Conservation (phyloP, 1,140 invertebrate species). For the Drosophila ercepeae region DNA sequence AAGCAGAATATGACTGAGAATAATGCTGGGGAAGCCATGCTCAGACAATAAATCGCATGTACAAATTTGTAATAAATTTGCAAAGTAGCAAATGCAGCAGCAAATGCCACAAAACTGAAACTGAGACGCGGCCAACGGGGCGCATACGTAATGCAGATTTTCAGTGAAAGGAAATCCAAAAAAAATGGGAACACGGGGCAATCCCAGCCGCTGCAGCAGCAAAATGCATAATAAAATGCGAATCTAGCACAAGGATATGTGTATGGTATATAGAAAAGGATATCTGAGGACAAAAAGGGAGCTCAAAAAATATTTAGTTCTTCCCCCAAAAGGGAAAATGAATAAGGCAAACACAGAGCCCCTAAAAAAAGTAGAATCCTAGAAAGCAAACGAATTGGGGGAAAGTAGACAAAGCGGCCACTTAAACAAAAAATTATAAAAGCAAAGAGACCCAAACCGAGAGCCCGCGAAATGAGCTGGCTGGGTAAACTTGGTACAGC, state of each 20-base stretch:
- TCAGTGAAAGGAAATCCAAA: slow-evolving; percentile 15
- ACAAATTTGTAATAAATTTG: slow-evolving; percentile 82
- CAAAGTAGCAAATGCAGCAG: slow-evolving; percentile 80
- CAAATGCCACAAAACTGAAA: slow-evolving; percentile 46
- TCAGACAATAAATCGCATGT: slow-evolving; percentile 79
- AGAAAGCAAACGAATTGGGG: slow-evolving; percentile 42
- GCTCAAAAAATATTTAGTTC: slow-evolving; percentile 38
- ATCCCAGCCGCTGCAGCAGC: slow-evolving; percentile 13
- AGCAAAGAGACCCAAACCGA: slow-evolving; percentile 35
- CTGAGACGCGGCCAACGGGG: slow-evolving; percentile 44
- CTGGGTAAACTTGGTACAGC: slow-evolving; percentile 26
- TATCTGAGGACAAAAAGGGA: slow-evolving; percentile 47
- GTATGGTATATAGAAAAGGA: slow-evolving; percentile 37
- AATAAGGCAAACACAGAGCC: slow-evolving; percentile 46
- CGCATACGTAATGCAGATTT: slow-evolving; percentile 75
- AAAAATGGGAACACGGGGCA: slow-evolving; percentile 19
- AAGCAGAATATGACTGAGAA: slow-evolving; percentile 56
- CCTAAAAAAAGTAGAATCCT: slow-evolving; percentile 36
- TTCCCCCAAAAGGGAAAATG: slow-evolving; percentile 31
- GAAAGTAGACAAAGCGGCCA: slow-evolving; percentile 58
- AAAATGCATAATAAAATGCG: slow-evolving; percentile 71
- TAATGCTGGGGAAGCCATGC: slow-evolving; percentile 38
- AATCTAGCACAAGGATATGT: slow-evolving; percentile 71
- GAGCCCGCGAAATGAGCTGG: slow-evolving; percentile 26
- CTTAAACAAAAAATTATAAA: slow-evolving; percentile 61